Evolutionary conservation across 1,140 invertebrate genomes (phyloP), one percentile per base, ranked within the genome.

Genomic region (Leguminivora glycinivorella): DNA sequence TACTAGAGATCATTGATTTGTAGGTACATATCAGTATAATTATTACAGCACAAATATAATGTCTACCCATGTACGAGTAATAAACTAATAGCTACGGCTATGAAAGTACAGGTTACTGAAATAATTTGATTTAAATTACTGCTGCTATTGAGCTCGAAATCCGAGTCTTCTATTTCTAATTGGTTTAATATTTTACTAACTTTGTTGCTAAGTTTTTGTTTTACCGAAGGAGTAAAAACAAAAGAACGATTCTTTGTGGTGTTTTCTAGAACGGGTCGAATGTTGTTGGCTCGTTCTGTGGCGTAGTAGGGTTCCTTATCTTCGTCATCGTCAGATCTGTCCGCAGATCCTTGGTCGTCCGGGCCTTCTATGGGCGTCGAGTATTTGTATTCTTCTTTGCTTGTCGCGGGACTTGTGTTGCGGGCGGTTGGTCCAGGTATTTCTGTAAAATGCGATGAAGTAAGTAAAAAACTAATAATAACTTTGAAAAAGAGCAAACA

Each of bases 321-420:
- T 29, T 91, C 89, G 81, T 91, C 89, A 68, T 90, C 89, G 26
- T 91, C 89, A 17, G 86, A 82, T 14, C 79, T 79, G 24, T 91
- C 89, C 6, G 88, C 89, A 2, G 88, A 89, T 0, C 87, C 89
- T 60, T 91, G 86, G 69, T 91, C 85, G 66, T 89, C 89, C 7
- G 85, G 84, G 0, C 85, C 86, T 76, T 90, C 87, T 38, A 89
- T 79, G 1, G 88, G 83, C 9, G 89, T 88, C 4, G 86, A 86
- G 72, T 83, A 88, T 22, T 81, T 86, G 69, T 75, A 83, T 12
- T 90, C 87, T 74, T 88, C 85, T 63, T 83, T 88, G 68, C 75
- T 83, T n/a, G 71, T 68, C 0, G 79, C 72, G 22, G 84, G 81
- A 40, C 77, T 84, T 7, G 83, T 82, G 60, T 82, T 87, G 25